Evolutionary conservation across 2,113 vertebrate genomes (phyloP), one percentile per base, ranked within the genome.

Genomic region (Gambusia holbrooki): DNA sequence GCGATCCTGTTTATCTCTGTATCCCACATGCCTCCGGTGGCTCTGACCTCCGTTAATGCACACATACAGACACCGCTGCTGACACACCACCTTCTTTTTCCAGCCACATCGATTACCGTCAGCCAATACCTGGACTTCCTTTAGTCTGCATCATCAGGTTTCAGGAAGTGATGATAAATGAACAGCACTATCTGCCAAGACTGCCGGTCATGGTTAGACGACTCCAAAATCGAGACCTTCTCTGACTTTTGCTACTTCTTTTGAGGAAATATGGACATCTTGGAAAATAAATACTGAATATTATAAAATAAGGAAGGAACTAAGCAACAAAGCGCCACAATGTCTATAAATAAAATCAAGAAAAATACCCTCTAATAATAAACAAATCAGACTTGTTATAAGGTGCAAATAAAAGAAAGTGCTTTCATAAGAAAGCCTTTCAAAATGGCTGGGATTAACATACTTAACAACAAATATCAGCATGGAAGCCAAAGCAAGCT

Each of bases 1-100:
- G 76, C 5, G 64, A 87, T 85, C 84, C 77, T 62, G 87, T 86
- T 90, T 89, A 87, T 91, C 87, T 74, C 77, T 90, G 86, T 88
- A 85, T 79, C 79, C 73, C 71, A 82, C 66, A 74, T 62, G 71
- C 78, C 81, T 48, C 62, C 48, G 13, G 58, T 12, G 3, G 66
- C 75, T 62, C 76, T 54, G 71, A 27, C 75, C 78, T 82, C 69
- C 77, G 72, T 40, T 14, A 69, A 76, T 32, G 8, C 66, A 73
- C 60, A 73, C 70, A 8, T 71, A 40, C 79, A 37, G 67, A 70
- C 74, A 71, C 6, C 81, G 30, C 9, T 14, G 71, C 85, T 85
- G 82, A 89, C 85, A 85, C 82, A 75, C 69, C 67, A 15, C 48
- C 73, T 80, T 61, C 81, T 74, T 79, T 85, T 88, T 73, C 37